phyloP scores from a whole-genome alignment of 1,140 invertebrate species.

The Apis laboriosa region DNA sequence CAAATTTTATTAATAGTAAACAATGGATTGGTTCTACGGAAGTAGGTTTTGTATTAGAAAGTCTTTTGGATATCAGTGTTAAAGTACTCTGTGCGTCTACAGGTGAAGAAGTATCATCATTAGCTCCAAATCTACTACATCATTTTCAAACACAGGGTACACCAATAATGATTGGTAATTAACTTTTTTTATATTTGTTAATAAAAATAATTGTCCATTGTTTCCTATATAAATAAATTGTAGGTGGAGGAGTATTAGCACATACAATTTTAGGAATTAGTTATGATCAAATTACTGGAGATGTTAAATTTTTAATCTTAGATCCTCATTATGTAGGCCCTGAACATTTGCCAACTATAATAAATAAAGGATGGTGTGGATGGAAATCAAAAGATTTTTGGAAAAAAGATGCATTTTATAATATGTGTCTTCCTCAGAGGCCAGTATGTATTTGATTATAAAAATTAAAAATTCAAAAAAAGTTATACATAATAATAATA shows the following conservation, averaged over 20 bases:
- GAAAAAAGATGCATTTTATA: conserved; percentile 96
- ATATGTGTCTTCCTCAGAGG: conserved; percentile 94
- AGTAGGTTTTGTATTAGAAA: conserved; percentile 95
- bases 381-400: conserved; percentile 96
- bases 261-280: conserved; percentile 98
- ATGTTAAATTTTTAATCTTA: conserved; percentile 94
- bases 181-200: conserved; percentile 4
- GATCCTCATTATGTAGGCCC: conserved; percentile 98
- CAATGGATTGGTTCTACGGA: conserved; percentile 99
- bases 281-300: conserved; percentile 88
- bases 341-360: conserved; percentile 87
- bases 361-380: conserved; percentile 94
- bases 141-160: conserved; percentile 97
- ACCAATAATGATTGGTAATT: conserved; percentile 97
- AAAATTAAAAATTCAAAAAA: neutral
- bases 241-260: conserved; percentile 97
- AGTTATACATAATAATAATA: neutral
- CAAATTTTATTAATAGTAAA: conserved; percentile 92
- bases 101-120: conserved; percentile 91
- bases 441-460: conserved; percentile 81
- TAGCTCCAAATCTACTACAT: conserved; percentile 89
- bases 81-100: conserved; percentile 92
- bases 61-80: conserved; percentile 88
- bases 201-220: neutral
- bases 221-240: conserved; percentile 56